Percentiles rank a stretch among this genome's conserved stretches.
Conservation (phyloP, 2,888 invertebrate species). For the Asteroscopus sphinx region DNA sequence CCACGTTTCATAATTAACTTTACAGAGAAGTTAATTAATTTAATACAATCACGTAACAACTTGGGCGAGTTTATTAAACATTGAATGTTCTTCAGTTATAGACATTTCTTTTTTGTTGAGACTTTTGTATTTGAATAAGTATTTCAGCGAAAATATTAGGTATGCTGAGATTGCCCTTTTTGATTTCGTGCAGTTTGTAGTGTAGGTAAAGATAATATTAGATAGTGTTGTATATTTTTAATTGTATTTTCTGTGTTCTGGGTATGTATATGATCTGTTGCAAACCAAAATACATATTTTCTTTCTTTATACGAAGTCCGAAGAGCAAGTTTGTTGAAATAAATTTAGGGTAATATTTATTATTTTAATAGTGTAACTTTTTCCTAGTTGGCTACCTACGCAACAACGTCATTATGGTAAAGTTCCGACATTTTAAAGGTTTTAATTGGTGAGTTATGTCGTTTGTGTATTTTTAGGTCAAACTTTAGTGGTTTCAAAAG, state of each 20-base stretch:
- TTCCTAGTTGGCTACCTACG: background rate
- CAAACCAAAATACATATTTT: no score
- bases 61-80: slow-evolving; percentile 32
- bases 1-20: slow-evolving; percentile 26
- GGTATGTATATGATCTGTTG: no score
- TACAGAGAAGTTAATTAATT: slow-evolving; percentile 46
- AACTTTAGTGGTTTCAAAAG: slow-evolving; percentile 21
- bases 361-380: slow-evolving; percentile 21
- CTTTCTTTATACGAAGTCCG: no score
- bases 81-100: slow-evolving; percentile 42
- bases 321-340: slow-evolving; percentile 13
- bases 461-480: slow-evolving; percentile 43
- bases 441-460: slow-evolving; percentile 46
- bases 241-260: no score
- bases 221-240: no score
- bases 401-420: slow-evolving; percentile 16
- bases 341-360: slow-evolving; percentile 28
- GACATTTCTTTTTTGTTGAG: slow-evolving; percentile 33
- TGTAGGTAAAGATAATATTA: no score
- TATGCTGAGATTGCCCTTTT: no score
- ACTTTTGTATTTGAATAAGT: slow-evolving; percentile 10
- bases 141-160: slow-evolving; percentile 13
- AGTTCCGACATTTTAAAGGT: slow-evolving; percentile 39
- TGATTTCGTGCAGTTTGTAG: no score
- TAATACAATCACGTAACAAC: slow-evolving; percentile 38